phyloP scores from a whole-genome alignment of 2,797 vertebrate genomes.

The Ctenosaura bakeri region DNA sequence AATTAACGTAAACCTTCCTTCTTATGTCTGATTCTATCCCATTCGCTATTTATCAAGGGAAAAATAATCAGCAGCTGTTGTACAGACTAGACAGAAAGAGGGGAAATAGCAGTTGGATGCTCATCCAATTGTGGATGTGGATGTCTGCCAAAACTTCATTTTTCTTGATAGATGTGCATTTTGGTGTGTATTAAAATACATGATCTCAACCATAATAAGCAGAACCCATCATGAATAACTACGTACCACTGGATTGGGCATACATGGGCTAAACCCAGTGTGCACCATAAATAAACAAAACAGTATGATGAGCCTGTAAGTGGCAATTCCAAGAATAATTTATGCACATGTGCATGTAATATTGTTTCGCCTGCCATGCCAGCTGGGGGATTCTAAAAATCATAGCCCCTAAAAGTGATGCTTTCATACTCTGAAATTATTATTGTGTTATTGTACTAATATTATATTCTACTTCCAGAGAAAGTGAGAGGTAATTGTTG shows the following conservation, averaged over 20 bases:
- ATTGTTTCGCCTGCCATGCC: neutral
- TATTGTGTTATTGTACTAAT: neutral
- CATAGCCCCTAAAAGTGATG: no score
- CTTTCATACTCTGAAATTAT: neutral
- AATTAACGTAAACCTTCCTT: neutral
- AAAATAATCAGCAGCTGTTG: neutral
- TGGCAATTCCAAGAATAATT: neutral
- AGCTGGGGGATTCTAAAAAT: no score
- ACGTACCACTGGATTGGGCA: neutral
- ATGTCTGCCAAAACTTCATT: neutral
- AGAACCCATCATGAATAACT: neutral
- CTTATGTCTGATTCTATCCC: constrained; percentile 12
- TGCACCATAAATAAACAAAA: neutral
- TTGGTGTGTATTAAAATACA: neutral
- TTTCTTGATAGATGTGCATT: neutral
- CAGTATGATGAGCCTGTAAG: neutral
- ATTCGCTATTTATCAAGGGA: neutral
- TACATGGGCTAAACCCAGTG: neutral
- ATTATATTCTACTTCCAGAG: neutral
- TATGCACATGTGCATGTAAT: neutral
- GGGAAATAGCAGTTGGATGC: neutral
- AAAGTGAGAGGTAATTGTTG: neutral
- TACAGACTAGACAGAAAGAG: neutral
- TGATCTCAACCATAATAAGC: neutral
- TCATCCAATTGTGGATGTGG: neutral